Evolutionary conservation across 2,113 vertebrate genomes (phyloP).

Genomic region (Balaenoptera acutorostrata): DNA sequence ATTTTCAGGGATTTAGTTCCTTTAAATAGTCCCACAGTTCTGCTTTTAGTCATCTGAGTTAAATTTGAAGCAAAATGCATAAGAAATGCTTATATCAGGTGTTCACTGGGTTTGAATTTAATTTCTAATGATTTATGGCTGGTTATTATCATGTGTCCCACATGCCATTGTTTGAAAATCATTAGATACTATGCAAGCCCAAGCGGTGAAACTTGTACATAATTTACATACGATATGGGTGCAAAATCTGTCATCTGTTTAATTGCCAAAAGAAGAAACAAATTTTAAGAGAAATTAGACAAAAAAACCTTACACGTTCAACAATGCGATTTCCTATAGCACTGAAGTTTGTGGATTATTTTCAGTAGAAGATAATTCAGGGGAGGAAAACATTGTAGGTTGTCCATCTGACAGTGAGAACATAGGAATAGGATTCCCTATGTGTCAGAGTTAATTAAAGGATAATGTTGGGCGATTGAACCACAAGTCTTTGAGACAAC

Average conservation of each 20-base stretch:
- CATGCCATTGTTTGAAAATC: slow-evolving; percentile 49
- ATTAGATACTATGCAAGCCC: slow-evolving; percentile 51
- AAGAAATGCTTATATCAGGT: slow-evolving; percentile 52
- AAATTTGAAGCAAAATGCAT: slow-evolving; percentile 21
- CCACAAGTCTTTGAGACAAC: background rate
- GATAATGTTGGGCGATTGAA: background rate
- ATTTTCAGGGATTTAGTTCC: background rate
- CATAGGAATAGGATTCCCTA: background rate
- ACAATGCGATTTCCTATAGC: background rate
- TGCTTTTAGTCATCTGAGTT: background rate
- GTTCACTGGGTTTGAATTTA: slow-evolving; percentile 49
- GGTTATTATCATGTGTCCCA: slow-evolving; percentile 58
- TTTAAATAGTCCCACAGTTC: background rate
- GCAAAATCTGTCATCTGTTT: background rate
- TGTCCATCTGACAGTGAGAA: background rate
- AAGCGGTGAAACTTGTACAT: background rate
- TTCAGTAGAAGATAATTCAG: slow-evolving; percentile 22
- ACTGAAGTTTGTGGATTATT: background rate
- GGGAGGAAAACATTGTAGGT: background rate
- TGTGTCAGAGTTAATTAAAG: background rate
- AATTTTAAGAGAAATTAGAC: slow-evolving; percentile 2
- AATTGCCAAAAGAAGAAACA: background rate
- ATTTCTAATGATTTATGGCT: slow-evolving; percentile 65
- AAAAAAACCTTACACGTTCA: background rate
- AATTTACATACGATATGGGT: background rate